Evolutionary conservation across 2,888 invertebrate species (phyloP), one percentile per base, ranked within the genome.

Genomic region (Cybosia mesomella): DNA sequence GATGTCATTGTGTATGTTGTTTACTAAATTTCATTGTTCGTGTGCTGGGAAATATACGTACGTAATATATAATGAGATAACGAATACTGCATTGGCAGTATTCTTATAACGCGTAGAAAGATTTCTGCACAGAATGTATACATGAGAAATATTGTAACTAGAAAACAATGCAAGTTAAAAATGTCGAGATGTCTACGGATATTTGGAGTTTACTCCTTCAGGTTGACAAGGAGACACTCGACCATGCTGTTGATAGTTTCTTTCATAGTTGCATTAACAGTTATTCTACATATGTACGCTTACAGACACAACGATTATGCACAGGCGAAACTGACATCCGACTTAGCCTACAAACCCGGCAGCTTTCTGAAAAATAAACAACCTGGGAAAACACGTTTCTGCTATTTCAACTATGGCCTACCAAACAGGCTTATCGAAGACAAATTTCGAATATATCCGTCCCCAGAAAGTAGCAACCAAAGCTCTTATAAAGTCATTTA

Each of bases 401-500:
- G 97, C 83, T 91, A 93, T 64, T 96, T 96, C 80, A 95, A 95
- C 75, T 96, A 96, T 82, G 96, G 96, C 59, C 89, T 96, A 60
- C 96, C 96, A 3, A 86, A 93, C 53, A 87, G 87, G 21, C 87
- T 96, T n/a, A 90, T 92, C 73, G 95, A 94, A 95, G 91, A 91
- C 60, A 92, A 87, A 68, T 89, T 92, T 74, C 90, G 85, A 77
- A 77, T 96, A 57, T 85, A 90, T 64, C 90, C 92, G 63, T 95
- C 96, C 59, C 97, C 97, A 15, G 96, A 97, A 91, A 83, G 92
- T 62, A 96, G 95, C n/a, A 89, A 83, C 34, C 91, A 92, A 66
- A 95, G 96, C 68, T 92, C 95, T 2, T 97, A 96, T 81, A 93
- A 95, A 82, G 95, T 97, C 34, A 93, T 97, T 58, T 96, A 96